Evolutionary conservation across 2,888 invertebrate species (phyloP), one percentile per base, ranked within the genome.

Genomic region (Lymantria dispar): DNA sequence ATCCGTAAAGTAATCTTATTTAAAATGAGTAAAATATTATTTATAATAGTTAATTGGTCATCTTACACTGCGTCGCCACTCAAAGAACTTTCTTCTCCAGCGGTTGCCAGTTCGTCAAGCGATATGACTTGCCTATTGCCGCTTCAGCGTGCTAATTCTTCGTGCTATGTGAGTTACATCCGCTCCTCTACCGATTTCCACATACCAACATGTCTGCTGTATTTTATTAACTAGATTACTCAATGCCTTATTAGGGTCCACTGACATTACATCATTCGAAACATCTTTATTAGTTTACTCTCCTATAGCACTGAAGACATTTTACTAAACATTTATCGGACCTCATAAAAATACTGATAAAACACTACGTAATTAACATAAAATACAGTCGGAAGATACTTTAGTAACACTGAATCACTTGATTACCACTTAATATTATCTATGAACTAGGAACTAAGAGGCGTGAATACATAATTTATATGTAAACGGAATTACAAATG

Each of bases 301-400:
- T 37, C 39, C 46, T 45, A 43, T 12, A 40, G 3, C 33, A 43
- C 15, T 33, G 12, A 55, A 55, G 47, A 49, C 48, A 33, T 50
- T 15, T 41, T 12, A 36, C 12, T 51, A 65, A 54, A 62, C 52
- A 50, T 45, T 54, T 63, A 65, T 65, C 63, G 58, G 15, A 40
- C 8, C 30, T 56, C 55, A 54, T 58, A 66, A 66, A 65, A 66
- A 54, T 52, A 48, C 52, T 50, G 65, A 65, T 65, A 66, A n/a
- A 57, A 44, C 42, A 39, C 51, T 47, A 48, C 29, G 47, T 57
- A 63, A 65, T 65, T 65, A 66, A 58, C 63, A 54, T 58, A 54
- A 62, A 56, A 51, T 60, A 59, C 43, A 8, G 42, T 33, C 38
- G 30, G 30, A 11, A 42, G 40, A 53, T 39, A 53, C 39, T 53